Percentiles rank a stretch among this genome's conserved stretches.
Evolutionary conservation across 2,113 vertebrate genomes (phyloP).

Genomic region (Pholis gunnellus): DNA sequence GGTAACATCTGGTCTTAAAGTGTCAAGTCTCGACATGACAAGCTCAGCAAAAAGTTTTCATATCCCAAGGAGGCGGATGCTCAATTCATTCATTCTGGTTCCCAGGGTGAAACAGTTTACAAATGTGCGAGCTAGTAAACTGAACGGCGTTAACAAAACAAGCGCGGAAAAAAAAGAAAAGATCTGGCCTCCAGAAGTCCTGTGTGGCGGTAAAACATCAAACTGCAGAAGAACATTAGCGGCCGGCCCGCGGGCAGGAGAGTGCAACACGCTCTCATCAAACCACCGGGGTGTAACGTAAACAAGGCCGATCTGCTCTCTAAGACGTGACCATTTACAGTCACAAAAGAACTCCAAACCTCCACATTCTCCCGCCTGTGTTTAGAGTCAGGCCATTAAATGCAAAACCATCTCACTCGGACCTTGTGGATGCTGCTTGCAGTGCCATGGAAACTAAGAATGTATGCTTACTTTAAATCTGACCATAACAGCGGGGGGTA

Average conservation of each 20-base stretch:
- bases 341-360: constrained; percentile 52
- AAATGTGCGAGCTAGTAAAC: no score
- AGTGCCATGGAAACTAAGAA: constrained; percentile 2
- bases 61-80: neutral
- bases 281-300: constrained; percentile 64
- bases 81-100: constrained; percentile 12
- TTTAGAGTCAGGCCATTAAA: constrained; percentile 56
- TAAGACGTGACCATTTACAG: constrained; percentile 71
- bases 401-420: neutral
- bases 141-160: neutral
- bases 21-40: constrained; percentile 6
- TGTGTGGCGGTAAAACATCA: constrained; percentile 18
- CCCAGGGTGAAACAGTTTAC: neutral
- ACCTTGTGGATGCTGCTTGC: neutral
- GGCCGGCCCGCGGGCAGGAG: constrained; percentile 29
- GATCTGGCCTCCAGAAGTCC: neutral
- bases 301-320: constrained; percentile 61
- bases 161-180: neutral
- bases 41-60: constrained; percentile 5
- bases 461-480: neutral
- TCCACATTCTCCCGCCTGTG: constrained; percentile 45
- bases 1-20: constrained; percentile 19
- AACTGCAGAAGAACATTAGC: constrained; percentile 39
- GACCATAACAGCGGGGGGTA: neutral
- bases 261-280: constrained; percentile 45